Conservation (phyloP, 2,113 vertebrate genomes). For the Sisor rabdophorus region DNA sequence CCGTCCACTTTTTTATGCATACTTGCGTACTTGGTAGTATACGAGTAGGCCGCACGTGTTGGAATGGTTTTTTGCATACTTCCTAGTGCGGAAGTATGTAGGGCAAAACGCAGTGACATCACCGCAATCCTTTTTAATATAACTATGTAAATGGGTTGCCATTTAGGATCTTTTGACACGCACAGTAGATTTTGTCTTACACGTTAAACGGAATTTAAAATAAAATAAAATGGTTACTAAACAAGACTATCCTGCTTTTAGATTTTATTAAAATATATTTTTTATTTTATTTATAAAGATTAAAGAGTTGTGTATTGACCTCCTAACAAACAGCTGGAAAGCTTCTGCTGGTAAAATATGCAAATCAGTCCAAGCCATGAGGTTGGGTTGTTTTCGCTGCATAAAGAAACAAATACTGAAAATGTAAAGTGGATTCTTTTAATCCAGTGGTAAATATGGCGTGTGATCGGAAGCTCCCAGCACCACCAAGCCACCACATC, state of each 20-base stretch:
- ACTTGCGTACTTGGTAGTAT: neutral
- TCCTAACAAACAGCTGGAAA: neutral
- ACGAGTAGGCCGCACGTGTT: neutral
- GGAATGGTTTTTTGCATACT: neutral
- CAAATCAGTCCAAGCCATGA: neutral
- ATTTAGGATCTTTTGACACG: neutral
- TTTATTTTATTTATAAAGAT: too few species aligned
- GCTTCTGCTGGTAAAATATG: neutral
- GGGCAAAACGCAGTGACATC: neutral
- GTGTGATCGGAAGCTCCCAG: too few species aligned
- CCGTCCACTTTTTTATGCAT: too few species aligned
- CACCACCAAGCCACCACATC: too few species aligned
- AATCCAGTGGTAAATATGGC: too few species aligned
- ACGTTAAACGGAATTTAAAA: neutral
- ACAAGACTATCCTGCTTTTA: neutral
- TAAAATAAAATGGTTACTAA: neutral
- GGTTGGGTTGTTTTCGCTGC: neutral
- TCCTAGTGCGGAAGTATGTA: constrained; percentile 9
- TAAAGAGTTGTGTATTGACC: too few species aligned
- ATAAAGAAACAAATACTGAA: too few species aligned
- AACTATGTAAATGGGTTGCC: neutral
- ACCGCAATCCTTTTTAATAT: neutral
- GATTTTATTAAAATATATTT: too few species aligned
- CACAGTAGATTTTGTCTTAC: neutral
- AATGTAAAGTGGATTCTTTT: too few species aligned